Conservation (phyloP, 2,113 vertebrate genomes). For the Edolisoma coerulescens region DNA sequence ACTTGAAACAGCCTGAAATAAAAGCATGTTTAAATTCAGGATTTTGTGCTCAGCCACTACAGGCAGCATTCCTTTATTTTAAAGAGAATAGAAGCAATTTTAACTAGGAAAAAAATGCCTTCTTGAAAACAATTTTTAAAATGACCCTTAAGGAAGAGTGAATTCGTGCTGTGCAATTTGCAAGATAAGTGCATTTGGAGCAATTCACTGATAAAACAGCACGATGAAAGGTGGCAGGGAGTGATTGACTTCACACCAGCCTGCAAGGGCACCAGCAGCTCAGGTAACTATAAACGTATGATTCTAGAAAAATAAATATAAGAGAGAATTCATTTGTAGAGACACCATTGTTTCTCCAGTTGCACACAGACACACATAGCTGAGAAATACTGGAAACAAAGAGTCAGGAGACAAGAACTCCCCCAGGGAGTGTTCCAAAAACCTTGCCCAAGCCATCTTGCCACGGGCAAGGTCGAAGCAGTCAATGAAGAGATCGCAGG, state of each 20-base stretch:
- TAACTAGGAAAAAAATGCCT: not conserved
- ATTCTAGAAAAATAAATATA: not conserved
- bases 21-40: not conserved
- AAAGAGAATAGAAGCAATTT: not conserved
- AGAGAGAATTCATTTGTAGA: not conserved
- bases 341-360: not conserved
- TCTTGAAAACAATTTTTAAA: slow-evolving; percentile 30
- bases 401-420: not conserved
- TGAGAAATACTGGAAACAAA: not conserved
- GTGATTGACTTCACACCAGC: not conserved
- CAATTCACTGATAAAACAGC: slow-evolving; percentile 9
- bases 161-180: slow-evolving; percentile 21
- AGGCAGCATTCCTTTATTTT: not conserved
- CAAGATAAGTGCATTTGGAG: slow-evolving; percentile 29
- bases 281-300: not conserved
- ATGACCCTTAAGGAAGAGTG: slow-evolving; percentile 13
- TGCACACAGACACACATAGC: not conserved
- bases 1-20: not conserved
- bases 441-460: not conserved
- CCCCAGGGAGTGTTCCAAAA: not conserved
- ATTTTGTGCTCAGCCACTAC: not conserved
- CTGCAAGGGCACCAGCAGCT: not conserved
- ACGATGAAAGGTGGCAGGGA: not conserved
- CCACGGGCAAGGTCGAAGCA: not conserved
- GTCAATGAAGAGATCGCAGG: not conserved